Evolutionary conservation across 1,140 invertebrate genomes (phyloP).

Genomic region (Drosophila elegans): DNA sequence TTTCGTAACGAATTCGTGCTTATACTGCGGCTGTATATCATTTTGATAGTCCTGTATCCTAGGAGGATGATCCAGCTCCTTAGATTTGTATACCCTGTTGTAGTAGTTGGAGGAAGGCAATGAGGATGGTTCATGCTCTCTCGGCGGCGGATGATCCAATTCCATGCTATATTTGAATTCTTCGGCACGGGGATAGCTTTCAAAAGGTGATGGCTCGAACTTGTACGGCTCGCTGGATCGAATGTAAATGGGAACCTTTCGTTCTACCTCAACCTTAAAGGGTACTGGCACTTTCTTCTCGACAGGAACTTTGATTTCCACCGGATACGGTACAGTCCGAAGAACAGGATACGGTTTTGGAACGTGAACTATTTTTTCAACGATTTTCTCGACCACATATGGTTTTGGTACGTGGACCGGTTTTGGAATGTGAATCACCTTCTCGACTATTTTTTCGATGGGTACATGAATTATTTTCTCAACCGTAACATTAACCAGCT

Average conservation of each 20-base stretch:
- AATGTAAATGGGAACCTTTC: constrained; percentile 84
- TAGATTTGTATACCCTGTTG: constrained; percentile 25
- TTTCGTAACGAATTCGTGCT: constrained; percentile 11
- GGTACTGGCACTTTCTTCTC: constrained; percentile 86
- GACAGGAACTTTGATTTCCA: constrained; percentile 85
- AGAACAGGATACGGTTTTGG: constrained; percentile 87
- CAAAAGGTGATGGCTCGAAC: constrained; percentile 41
- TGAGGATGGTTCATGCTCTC: constrained; percentile 10
- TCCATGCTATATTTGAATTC: constrained; percentile 26
- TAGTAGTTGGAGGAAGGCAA: constrained; percentile 16
- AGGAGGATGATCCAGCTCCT: not conserved
- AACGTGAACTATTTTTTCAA: constrained; percentile 67
- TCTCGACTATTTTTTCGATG: constrained; percentile 85
- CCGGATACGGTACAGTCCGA: constrained; percentile 85
- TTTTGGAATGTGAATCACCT: constrained; percentile 78
- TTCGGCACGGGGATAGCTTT: constrained; percentile 30
- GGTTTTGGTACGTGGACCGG: constrained; percentile 69
- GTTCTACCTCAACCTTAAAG: constrained; percentile 86
- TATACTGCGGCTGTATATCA: constrained; percentile 4
- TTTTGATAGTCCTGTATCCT: constrained; percentile 17
- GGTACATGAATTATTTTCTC: constrained; percentile 88
- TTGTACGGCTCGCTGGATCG: constrained; percentile 63
- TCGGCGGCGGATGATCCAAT: constrained; percentile 22
- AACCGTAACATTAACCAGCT: constrained; percentile 69
- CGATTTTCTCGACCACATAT: constrained; percentile 56